Evolutionary conservation across 2,113 vertebrate genomes (phyloP).

Genomic region (Neolamprologus tretocephalus): DNA sequence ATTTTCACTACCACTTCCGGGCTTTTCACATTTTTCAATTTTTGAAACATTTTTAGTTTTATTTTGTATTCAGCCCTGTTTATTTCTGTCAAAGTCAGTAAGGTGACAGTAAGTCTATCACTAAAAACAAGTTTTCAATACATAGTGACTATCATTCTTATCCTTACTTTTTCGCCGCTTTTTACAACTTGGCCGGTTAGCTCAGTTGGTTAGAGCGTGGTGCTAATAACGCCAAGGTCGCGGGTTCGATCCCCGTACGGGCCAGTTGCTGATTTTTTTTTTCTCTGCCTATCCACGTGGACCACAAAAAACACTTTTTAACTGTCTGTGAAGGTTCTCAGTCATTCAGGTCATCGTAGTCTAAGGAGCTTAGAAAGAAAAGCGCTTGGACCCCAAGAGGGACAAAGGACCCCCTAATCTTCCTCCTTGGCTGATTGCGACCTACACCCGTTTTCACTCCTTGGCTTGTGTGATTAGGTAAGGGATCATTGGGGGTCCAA

Average conservation of each 20-base stretch:
- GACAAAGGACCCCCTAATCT: neutral
- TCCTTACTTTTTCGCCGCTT: accelerated
- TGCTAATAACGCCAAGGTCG: slow-evolving; percentile 74
- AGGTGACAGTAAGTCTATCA: neutral
- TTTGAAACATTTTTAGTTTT: neutral
- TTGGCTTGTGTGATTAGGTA: neutral
- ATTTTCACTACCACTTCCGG: neutral
- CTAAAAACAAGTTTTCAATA: accelerated
- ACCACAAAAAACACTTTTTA: neutral
- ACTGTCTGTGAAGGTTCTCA: neutral
- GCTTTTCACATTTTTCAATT: neutral
- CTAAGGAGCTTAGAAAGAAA: neutral
- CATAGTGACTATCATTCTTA: neutral
- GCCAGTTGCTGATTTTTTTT: neutral
- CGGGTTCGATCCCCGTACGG: slow-evolving; percentile 71
- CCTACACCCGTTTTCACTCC: neutral
- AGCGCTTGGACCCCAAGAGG: neutral
- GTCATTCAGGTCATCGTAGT: neutral
- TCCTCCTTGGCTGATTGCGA: neutral
- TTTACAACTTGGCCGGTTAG: slow-evolving; percentile 33
- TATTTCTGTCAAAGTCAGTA: neutral
- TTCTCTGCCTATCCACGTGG: neutral
- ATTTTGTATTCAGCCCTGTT: accelerated
- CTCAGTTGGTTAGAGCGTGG: slow-evolving; percentile 74
- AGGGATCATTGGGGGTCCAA: neutral